These are phyloP conservation scores for Melanotaenia trifasciata DNA, from an alignment of 2,797 vertebrate species.

Conservation along the genomic window DNA sequence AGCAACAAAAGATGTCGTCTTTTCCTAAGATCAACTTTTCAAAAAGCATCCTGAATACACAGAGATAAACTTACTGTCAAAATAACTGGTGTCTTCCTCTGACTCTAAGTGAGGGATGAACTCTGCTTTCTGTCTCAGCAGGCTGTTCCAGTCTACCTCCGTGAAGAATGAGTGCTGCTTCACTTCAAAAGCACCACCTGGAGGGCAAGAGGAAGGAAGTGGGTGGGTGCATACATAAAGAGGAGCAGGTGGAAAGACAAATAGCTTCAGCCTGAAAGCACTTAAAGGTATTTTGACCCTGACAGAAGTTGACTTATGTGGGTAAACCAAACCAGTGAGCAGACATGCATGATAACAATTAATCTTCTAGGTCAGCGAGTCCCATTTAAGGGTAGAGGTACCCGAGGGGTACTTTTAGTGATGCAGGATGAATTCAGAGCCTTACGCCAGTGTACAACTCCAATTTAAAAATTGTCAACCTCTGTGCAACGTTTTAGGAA, in stretches of 20 bases:
- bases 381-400: conserved; percentile 3
- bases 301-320: conserved; percentile 29
- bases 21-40: neutral
- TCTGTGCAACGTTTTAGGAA: neutral
- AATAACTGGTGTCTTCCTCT: conserved; percentile 94
- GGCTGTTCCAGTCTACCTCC: conserved; percentile 92
- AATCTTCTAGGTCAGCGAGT: conserved; percentile 18
- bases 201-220: conserved; percentile 7
- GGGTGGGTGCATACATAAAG: neutral
- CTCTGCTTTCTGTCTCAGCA: conserved; percentile 93
- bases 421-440: neutral
- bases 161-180: conserved; percentile 91
- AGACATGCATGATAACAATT: neutral
- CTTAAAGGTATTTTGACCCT: conserved; percentile 5
- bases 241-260: conserved; percentile 8
- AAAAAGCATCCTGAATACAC: neutral
- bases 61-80: conserved; percentile 87
- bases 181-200: conserved; percentile 89
- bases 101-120: conserved; percentile 94
- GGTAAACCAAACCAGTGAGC: conserved; percentile 19
- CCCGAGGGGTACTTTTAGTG: neutral
- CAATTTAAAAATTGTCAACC: neutral
- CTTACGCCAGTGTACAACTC: too few species aligned
- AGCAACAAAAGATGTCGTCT: neutral
- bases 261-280: conserved; percentile 12